Percentiles rank a stretch among this genome's conserved stretches.
Conservation (phyloP, 2,113 vertebrate species). For the Catharus minimus region DNA sequence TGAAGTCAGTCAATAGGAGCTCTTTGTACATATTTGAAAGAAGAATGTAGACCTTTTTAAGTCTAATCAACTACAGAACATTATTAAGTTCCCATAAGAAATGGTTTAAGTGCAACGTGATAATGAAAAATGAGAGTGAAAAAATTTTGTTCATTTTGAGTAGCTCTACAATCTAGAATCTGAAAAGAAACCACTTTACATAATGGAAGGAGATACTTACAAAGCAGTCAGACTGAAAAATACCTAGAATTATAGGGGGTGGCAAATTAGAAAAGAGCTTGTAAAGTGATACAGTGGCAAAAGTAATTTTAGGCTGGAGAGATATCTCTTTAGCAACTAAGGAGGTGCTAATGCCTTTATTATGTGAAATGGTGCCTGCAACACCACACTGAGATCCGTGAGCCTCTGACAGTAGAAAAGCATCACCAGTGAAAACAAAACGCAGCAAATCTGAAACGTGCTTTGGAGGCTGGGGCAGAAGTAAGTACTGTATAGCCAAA, state of each 20-base stretch:
- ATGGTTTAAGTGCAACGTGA: conserved; percentile 57
- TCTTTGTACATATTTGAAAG: conserved; percentile 36
- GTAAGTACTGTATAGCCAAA: background rate
- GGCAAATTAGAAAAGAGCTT: conserved; percentile 61
- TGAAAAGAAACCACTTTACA: conserved; percentile 64
- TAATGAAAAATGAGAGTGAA: conserved; percentile 49
- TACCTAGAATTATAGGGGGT: conserved; percentile 34
- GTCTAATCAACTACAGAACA: conserved; percentile 47
- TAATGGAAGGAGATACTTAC: conserved; percentile 56
- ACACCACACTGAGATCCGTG: background rate
- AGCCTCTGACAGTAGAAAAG: background rate
- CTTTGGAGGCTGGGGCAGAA: background rate
- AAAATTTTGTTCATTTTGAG: conserved; percentile 50
- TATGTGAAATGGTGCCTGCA: conserved; percentile 14
- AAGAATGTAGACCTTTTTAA: conserved; percentile 40
- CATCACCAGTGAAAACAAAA: background rate
- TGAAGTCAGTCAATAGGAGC: conserved; percentile 44
- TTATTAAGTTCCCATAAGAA: conserved; percentile 62
- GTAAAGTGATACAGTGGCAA: background rate
- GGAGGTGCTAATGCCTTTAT: conserved; percentile 29
- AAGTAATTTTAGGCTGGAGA: conserved; percentile 44
- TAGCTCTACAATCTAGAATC: conserved; percentile 57
- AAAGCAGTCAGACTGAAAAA: conserved; percentile 52
- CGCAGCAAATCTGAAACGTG: background rate
- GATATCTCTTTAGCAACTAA: conserved; percentile 1